phyloP scores from a whole-genome alignment of 2,888 invertebrate genomes.

The Ditylenchus weischeri region DNA sequence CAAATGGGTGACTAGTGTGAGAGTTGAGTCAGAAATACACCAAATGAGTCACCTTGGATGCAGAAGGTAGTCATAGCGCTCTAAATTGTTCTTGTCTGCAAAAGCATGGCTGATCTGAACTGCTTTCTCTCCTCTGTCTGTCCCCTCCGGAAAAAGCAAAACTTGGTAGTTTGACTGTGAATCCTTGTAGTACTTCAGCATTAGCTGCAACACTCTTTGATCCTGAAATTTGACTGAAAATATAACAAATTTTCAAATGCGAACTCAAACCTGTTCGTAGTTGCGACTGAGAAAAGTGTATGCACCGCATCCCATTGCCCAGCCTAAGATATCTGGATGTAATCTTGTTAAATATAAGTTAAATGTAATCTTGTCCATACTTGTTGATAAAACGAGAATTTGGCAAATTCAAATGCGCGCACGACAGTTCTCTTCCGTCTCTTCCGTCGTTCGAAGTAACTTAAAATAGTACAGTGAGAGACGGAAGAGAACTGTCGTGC shows the following conservation, averaged over 20 bases:
- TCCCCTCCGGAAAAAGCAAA: conserved; percentile 81
- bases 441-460: too few species aligned
- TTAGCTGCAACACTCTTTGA: too few species aligned
- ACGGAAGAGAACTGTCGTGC: too few species aligned
- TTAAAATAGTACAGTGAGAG: too few species aligned
- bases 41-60: conserved; percentile 67
- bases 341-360: too few species aligned
- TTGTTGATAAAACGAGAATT: too few species aligned
- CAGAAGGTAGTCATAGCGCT: conserved; percentile 71
- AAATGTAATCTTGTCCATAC: too few species aligned
- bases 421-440: too few species aligned
- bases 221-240: too few species aligned
- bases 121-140: conserved; percentile 74
- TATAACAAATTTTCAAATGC: conserved; percentile 64
- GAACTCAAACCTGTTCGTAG: conserved; percentile 74
- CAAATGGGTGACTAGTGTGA: too few species aligned
- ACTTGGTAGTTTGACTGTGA: conserved; percentile 67
- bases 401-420: too few species aligned
- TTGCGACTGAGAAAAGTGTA: conserved; percentile 79
- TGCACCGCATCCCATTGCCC: conserved; percentile 80
- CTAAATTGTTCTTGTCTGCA: conserved; percentile 68
- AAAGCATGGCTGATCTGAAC: conserved; percentile 71
- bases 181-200: conserved; percentile 71
- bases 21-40: too few species aligned
- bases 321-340: conserved; percentile 54